phyloP scores from a whole-genome alignment of 1,140 invertebrate species.

The Orius insidiosus region DNA sequence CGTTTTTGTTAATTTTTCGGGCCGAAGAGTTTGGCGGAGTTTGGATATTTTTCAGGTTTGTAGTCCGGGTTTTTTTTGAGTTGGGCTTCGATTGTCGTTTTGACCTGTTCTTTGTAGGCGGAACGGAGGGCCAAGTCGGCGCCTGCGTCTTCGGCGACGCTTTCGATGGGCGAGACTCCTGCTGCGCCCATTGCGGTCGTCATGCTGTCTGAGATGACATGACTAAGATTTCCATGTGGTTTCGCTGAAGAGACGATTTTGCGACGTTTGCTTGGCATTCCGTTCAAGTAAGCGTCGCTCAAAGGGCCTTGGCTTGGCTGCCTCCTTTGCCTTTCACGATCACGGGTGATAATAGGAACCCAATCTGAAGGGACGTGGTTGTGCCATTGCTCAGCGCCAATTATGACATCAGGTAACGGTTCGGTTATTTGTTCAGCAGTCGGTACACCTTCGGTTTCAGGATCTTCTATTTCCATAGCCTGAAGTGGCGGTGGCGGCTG shows the following conservation, averaged over 20 bases:
- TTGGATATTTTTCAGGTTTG: slow-evolving; percentile 21
- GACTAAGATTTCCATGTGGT: slow-evolving; percentile 18
- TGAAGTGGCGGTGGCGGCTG: slow-evolving; percentile 13
- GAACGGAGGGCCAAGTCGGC: slow-evolving; percentile 15
- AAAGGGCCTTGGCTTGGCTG: slow-evolving; percentile 36
- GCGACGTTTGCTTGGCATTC: slow-evolving; percentile 61
- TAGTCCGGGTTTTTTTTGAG: slow-evolving; percentile 20
- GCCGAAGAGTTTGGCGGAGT: slow-evolving; percentile 20
- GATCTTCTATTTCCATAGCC: slow-evolving; percentile 26
- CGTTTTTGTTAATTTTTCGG: slow-evolving; percentile 2
- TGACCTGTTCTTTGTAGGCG: slow-evolving; percentile 18
- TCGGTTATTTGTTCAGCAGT: slow-evolving; percentile 20
- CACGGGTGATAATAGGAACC: slow-evolving; percentile 63
- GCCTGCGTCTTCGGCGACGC: slow-evolving; percentile 16
- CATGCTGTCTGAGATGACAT: slow-evolving; percentile 22
- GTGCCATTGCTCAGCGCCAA: slow-evolving; percentile 28
- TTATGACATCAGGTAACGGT: slow-evolving; percentile 29
- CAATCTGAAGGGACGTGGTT: slow-evolving; percentile 39
- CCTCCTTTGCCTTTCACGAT: slow-evolving; percentile 45
- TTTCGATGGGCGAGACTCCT: slow-evolving; percentile 15
- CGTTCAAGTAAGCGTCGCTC: slow-evolving; percentile 67
- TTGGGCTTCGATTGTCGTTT: slow-evolving; percentile 13
- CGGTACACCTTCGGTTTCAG: slow-evolving; percentile 1
- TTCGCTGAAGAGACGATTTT: slow-evolving; percentile 36
- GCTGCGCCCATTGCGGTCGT: slow-evolving; percentile 19